Base-by-base conservation (phyloP, 2,113 vertebrate genomes). In the Mastomys natalensis region DNA sequence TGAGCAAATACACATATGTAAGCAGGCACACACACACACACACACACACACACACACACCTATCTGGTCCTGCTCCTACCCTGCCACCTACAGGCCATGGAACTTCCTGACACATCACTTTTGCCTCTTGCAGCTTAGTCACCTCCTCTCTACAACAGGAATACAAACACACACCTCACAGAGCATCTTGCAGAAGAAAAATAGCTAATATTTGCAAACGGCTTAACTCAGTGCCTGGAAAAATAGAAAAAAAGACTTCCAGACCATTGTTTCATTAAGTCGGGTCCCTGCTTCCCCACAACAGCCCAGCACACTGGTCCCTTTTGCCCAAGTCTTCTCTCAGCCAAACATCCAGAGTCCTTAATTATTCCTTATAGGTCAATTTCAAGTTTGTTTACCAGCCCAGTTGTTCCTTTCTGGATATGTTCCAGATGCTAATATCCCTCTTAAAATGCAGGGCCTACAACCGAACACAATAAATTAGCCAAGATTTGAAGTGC, bases 371-470 rank as follows among this genome's bases (percentile, higher is more conserved):
- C 94, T 98, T 95, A 89, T 85, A 94, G 95, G 95, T 98, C 96
- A 97, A 97, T 94, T 96, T 95, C 95, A 96, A 94, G 95, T 97
- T 96, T 98, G 96, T 97, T 97, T 97, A 97, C 94, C 94, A 96
- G 89, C 76, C 94, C 86, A 73, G 81, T 94, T 96, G 45, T 95
- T 96, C 86, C 91, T 95, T 88, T 73, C 89, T 97, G 97, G 94
- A 89, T 10, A 76, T 62, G 51, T 58, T 95, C 97, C 96, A 95
- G 92, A 73, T 95, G 72, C 87, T 95, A 90, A 95, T 94, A 89
- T 92, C 72, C 94, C 91, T 92, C 81, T 97, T 97, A 95, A 97
- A 95, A 95, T 97, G 94, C 94, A 95, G 91, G 72, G 48, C 91
- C 64, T 81, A 66, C n/a, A 78, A 73, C 45, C 6, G 58, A 95